Conservation (phyloP, 2,888 invertebrate species). For the Xestia xanthographa region DNA sequence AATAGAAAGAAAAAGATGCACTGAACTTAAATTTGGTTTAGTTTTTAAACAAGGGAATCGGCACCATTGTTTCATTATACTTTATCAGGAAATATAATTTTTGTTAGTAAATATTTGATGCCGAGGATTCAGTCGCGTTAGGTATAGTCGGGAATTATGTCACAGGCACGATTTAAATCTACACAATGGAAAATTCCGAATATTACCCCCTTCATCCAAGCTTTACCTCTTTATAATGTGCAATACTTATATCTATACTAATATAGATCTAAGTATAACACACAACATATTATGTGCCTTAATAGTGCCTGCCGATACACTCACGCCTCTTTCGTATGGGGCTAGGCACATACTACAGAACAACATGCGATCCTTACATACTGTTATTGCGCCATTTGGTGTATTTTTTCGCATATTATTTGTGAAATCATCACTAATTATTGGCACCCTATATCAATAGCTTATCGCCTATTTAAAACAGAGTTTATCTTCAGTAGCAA, state of each 20-base stretch:
- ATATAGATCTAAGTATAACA: background rate
- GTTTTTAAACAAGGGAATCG: too few relatives aligned
- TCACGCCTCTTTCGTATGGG: background rate
- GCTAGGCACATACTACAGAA: too few relatives aligned
- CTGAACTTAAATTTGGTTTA: too few relatives aligned
- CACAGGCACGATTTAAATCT: background rate
- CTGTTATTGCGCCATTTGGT: background rate
- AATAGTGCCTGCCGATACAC: background rate
- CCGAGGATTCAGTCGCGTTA: background rate
- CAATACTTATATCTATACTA: background rate
- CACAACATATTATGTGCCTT: background rate
- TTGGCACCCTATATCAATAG: constrained; percentile 20
- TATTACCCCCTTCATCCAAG: too few relatives aligned
- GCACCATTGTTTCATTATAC: background rate
- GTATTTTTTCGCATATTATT: background rate
- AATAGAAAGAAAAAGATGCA: too few relatives aligned
- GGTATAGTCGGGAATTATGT: background rate
- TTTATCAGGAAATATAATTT: background rate
- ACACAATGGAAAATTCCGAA: background rate
- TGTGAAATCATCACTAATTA: background rate
- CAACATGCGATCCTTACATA: background rate
- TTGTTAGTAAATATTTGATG: background rate
- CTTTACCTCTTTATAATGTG: background rate
- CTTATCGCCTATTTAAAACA: constrained; percentile 42
- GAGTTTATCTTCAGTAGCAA: constrained; percentile 45